phyloP scores from a whole-genome alignment of 2,888 invertebrate genomes.

The Noctua comes region DNA sequence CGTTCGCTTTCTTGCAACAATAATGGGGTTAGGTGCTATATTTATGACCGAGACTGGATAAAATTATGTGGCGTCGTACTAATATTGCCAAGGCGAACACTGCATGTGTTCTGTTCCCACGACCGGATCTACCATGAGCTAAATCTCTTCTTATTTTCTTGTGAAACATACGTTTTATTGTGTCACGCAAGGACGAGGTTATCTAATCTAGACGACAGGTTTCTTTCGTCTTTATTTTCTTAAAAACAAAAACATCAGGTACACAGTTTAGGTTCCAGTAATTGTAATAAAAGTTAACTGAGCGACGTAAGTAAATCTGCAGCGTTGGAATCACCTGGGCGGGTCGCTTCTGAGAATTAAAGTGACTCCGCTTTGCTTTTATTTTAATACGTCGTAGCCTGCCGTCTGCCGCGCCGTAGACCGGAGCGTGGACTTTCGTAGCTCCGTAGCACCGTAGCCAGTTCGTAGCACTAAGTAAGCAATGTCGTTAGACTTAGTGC shows the following conservation, averaged over 20 bases:
- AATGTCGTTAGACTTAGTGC: conserved; percentile 65
- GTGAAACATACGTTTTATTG: conserved; percentile 38
- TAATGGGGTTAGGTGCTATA: conserved; percentile 79
- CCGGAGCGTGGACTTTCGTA: conserved; percentile 59
- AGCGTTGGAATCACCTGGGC: conserved; percentile 63
- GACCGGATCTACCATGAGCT: conserved; percentile 63
- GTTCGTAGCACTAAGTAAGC: conserved; percentile 63
- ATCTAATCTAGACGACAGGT: conserved; percentile 5
- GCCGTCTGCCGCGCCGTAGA: conserved; percentile 55
- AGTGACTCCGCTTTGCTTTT: conserved; percentile 65
- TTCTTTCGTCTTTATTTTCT: conserved; percentile 8
- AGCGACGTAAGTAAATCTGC: conserved; percentile 66
- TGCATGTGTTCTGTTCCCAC: conserved; percentile 80
- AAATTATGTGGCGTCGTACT: conserved; percentile 82
- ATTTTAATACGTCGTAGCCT: conserved; percentile 66
- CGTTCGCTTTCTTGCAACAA: conserved; percentile 76
- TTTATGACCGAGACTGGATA: conserved; percentile 81
- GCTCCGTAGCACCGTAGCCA: conserved; percentile 47
- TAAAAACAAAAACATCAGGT: conserved; percentile 32
- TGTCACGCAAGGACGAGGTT: conserved; percentile 34
- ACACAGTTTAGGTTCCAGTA: conserved; percentile 54
- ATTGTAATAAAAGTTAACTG: conserved; percentile 67
- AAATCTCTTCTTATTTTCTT: conserved; percentile 66
- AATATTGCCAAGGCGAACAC: conserved; percentile 80
- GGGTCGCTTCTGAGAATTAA: conserved; percentile 66